Evolutionary conservation across 2,888 invertebrate genomes (phyloP), one percentile per base, ranked within the genome.

Genomic region (Plebejus melissa): DNA sequence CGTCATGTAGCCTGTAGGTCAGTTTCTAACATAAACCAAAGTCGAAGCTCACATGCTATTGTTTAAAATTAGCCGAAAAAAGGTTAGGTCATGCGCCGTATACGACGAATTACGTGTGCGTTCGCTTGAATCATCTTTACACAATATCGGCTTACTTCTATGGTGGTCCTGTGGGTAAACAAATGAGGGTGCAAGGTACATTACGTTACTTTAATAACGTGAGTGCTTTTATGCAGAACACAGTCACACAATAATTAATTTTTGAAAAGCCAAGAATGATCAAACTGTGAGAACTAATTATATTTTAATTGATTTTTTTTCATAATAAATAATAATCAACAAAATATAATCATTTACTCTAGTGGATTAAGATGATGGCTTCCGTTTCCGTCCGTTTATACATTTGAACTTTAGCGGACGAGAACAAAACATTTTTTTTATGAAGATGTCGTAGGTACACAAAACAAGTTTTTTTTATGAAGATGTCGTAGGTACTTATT

Each of bases 51-150:
- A 72, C 72, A 72, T 46, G 22, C 72, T 46, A 72, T 72, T 72
- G 32, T 72, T 72, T 54, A 54, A 72, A 54, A 32, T 72, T 72
- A 72, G 16, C 50, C 72, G 72, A 72, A 72, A 72, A 71, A 72
- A 46, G 32, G 54, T 72, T 72, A 50, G 72, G 72, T 72, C 72
- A 72, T 16, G 65, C 65, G 32, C 32, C 32, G 28, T 65, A 71
- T 72, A 46, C 54, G 72, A 50, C 72, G 32, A 54, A 72, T 72
- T 71, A 71, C 72, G 11, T 72, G 46, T 72, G 54, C 54, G 72
- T 72, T 32, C 32, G 32, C 28, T 32, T 50, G 32, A 72, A 50
- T 72, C 32, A 36, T 70, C 41, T 41, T 28, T 41, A 41, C 38
- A 41, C 41, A n/a, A 70, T 41, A 70, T 70, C 41, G 41, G 38